Percentiles rank a stretch among this genome's conserved stretches.
Evolutionary conservation across 2,888 invertebrate species (phyloP).

Genomic region (Pterobdella sp.): DNA sequence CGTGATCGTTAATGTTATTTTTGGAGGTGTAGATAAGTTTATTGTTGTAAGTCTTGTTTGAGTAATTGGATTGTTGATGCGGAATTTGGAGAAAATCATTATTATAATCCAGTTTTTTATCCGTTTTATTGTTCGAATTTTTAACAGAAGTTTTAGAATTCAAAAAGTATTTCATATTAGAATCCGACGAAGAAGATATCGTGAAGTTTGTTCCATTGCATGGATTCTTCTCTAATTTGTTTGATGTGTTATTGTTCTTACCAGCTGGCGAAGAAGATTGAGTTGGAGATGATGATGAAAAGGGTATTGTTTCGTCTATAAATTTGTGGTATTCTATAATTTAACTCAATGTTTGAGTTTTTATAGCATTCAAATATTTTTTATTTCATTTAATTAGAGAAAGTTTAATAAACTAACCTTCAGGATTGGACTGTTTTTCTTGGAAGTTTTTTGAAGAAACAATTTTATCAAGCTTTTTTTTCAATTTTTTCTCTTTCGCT

Average conservation of each 20-base stretch:
- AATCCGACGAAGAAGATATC: neutral
- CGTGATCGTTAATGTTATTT: no score
- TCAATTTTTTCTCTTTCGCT: slow-evolving; percentile 23
- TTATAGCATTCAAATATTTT: neutral
- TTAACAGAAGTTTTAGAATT: neutral
- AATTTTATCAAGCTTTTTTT: slow-evolving; percentile 9
- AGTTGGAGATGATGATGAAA: neutral
- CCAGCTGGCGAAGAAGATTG: no score
- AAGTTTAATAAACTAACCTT: neutral
- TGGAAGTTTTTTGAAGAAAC: neutral
- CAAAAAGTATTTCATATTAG: neutral
- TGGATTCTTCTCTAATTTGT: no score
- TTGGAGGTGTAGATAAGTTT: no score
- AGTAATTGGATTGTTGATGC: no score
- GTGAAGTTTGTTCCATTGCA: neutral
- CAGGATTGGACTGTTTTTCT: neutral
- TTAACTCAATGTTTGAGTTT: neutral
- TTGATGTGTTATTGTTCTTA: no score
- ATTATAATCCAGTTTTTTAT: no score
- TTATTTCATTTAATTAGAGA: neutral
- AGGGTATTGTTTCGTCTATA: slow-evolving; percentile 2
- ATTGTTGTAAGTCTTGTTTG: no score
- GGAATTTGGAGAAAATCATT: no score
- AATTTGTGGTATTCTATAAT: no score
- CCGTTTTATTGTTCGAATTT: neutral